phyloP scores from a whole-genome alignment of 2,888 invertebrate species.

The Mamestra brassicae region DNA sequence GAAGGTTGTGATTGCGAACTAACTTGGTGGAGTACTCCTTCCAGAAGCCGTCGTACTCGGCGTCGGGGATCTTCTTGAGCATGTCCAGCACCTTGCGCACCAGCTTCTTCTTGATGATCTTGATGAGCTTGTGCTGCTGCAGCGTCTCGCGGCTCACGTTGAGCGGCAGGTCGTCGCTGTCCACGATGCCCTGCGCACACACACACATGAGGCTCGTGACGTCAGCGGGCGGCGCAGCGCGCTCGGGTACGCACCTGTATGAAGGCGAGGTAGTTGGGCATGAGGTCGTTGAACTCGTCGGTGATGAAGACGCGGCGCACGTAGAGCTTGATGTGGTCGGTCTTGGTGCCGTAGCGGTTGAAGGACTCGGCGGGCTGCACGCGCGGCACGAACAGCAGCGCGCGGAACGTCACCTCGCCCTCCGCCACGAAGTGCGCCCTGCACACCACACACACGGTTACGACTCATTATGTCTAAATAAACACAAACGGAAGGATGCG shows the following conservation, averaged over 20 bases:
- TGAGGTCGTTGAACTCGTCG: slow-evolving; percentile 99
- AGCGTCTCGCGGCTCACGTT: slow-evolving; percentile 99
- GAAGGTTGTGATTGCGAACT: slow-evolving; percentile 71
- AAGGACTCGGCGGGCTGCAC: slow-evolving; percentile 98
- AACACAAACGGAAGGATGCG: too few species aligned
- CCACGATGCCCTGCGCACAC: slow-evolving; percentile 95
- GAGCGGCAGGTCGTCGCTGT: slow-evolving; percentile 99
- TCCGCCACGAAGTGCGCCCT: slow-evolving; percentile 98
- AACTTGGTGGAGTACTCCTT: slow-evolving; percentile 99
- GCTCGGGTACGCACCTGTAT: slow-evolving; percentile 89
- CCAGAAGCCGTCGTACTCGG: slow-evolving; percentile 98
- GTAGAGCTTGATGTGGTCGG: slow-evolving; percentile 98
- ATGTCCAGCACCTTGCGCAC: slow-evolving; percentile 99
- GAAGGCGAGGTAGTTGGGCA: slow-evolving; percentile 99
- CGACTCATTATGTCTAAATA: too few species aligned
- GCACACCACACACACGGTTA: slow-evolving; percentile 20
- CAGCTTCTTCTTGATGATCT: slow-evolving; percentile 99
- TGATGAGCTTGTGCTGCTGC: slow-evolving; percentile 99
- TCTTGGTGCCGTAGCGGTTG: slow-evolving; percentile 98
- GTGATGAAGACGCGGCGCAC: slow-evolving; percentile 99
- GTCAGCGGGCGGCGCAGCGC: neutral
- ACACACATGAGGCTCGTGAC: neutral
- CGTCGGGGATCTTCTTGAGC: slow-evolving; percentile 98
- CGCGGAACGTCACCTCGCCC: slow-evolving; percentile 99
- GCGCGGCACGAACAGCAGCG: slow-evolving; percentile 98